A percentile compares a stretch with the other conserved stretches of the same genome.
These are phyloP conservation scores for Neosilurus hyrtlii DNA, from an alignment of 2,797 vertebrate genomes.

Conservation along the genomic window DNA sequence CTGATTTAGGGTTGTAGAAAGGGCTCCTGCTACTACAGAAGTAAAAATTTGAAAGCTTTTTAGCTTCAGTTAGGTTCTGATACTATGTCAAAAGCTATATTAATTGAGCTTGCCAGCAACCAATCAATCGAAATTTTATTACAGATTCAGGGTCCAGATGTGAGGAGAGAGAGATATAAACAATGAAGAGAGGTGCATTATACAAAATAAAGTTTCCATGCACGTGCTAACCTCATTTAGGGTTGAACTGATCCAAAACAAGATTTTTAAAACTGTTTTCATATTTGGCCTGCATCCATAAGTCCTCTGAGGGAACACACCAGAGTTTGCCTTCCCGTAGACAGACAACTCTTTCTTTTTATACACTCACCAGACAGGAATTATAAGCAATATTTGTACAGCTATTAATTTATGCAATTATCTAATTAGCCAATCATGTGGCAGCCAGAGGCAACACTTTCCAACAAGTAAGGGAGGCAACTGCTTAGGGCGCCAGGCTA, in stretches of 20 bases:
- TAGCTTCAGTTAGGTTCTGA: not conserved
- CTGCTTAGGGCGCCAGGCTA: too few species aligned
- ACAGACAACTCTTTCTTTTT: not conserved
- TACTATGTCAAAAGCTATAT: not conserved
- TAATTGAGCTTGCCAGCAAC: not conserved
- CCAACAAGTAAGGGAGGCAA: too few species aligned
- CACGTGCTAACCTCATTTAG: not conserved
- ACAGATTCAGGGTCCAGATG: too few species aligned
- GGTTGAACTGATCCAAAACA: not conserved
- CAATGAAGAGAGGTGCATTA: not conserved
- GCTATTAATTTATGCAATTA: not conserved
- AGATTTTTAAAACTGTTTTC: not conserved
- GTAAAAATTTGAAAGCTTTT: not conserved
- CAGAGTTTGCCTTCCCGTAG: too few species aligned
- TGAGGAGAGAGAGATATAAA: too few species aligned
- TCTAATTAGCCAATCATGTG: too few species aligned
- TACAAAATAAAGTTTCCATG: not conserved
- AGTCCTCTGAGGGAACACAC: not conserved
- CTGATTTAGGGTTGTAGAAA: not conserved
- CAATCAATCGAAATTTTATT: too few species aligned
- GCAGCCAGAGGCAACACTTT: too few species aligned
- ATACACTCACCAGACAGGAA: not conserved
- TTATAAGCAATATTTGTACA: not conserved
- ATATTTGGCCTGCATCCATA: not conserved
- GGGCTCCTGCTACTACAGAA: not conserved